Evolutionary conservation across 1,140 invertebrate genomes (phyloP).

Genomic region (Heliothis subflexa): DNA sequence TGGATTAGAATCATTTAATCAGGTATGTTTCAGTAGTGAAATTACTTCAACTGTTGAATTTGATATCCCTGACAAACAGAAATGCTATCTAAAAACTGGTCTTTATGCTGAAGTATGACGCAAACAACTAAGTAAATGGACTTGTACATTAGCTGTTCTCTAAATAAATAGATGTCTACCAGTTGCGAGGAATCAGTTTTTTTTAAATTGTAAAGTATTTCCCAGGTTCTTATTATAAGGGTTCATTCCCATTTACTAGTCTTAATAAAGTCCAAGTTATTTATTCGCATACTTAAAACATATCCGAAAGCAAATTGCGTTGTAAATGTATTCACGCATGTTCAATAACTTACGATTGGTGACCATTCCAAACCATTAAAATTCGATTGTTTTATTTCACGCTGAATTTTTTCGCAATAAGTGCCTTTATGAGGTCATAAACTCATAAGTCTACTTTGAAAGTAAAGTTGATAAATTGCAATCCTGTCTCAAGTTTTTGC

Average conservation of each 20-base stretch:
- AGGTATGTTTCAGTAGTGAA: not conserved
- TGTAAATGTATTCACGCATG: conserved; percentile 40
- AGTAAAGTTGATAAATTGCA: too few species aligned
- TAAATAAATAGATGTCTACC: not conserved
- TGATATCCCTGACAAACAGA: not conserved
- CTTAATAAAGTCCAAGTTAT: not conserved
- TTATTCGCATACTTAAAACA: not conserved
- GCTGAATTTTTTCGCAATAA: conserved; percentile 46
- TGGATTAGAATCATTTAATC: not conserved
- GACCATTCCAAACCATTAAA: conserved; percentile 34
- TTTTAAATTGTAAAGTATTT: not conserved
- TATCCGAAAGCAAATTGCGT: conserved; percentile 36
- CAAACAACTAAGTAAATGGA: not conserved
- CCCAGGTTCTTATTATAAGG: not conserved
- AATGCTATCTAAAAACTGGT: not conserved
- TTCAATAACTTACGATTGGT: conserved; percentile 42
- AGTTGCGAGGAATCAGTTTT: not conserved
- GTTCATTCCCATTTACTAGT: not conserved
- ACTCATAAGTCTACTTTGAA: not conserved
- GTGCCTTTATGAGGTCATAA: conserved; percentile 9
- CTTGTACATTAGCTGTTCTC: not conserved
- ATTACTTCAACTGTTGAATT: not conserved
- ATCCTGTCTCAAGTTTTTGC: too few species aligned
- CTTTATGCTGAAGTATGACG: conserved; percentile 9
- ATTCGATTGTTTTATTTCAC: conserved; percentile 58